Evolutionary conservation across 2,888 invertebrate genomes (phyloP), one percentile per base, ranked within the genome.

Genomic region (Anthoptus insignis): DNA sequence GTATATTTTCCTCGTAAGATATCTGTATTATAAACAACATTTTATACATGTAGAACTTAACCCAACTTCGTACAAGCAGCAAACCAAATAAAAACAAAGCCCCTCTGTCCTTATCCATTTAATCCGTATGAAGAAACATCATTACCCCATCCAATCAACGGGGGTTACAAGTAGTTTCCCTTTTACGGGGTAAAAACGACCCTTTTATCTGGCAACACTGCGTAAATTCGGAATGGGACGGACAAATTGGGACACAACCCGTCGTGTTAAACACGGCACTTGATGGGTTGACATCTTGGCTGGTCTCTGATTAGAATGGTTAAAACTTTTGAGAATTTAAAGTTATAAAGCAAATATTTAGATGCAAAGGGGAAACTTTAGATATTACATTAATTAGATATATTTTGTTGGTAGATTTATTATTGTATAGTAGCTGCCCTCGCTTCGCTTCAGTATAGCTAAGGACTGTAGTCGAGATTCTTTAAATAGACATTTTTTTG

Each of bases 141-240:
- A 86, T 85, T 86, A 85, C 79, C 78, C 79, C 87, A 80, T 84
- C 85, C 89, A 90, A 90, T 90, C 90, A 88, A 81, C 54, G 63
- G 63, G 78, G 78, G 81, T 83, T 83, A 85, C 81, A 84, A 80
- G 78, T 77, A 82, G 76, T 81, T 76, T 76, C 75, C 77, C 79
- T 73, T 80, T 80, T 77, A 79, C 76, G 68, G 74, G 77, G 73
- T 70, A 70, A 73, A 72, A 75, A 81, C 81, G 83, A 78, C 78
- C 82, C 84, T 86, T 88, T 89, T 89, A 89, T 89, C 90, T 87
- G 75, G 76, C 74, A 77, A 78, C 81, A 80, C 78, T 76, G 83
- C 81, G 80, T 83, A 86, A 86, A 81, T 74, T 76, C 73, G 72
- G 64, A 66, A 65, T 56, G 65, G 59, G 53, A 56, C 60, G 58